phyloP scores from a whole-genome alignment of 2,888 invertebrate species.

The Acleris literana region DNA sequence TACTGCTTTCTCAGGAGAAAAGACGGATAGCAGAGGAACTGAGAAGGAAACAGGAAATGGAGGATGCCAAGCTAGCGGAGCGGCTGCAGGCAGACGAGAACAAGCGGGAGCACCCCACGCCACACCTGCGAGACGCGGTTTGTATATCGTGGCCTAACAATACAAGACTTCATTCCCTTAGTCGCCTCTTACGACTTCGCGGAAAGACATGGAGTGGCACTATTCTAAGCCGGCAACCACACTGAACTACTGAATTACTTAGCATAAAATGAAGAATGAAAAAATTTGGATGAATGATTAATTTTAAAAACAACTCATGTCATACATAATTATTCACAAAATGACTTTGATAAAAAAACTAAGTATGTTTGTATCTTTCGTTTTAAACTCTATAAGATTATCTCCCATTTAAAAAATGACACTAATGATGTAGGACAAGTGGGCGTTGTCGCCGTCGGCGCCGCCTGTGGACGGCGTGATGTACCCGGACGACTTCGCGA shows the following conservation, averaged over 20 bases:
- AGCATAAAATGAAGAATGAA: no score
- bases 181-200: no score
- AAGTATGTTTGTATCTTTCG: no score
- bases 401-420: background rate
- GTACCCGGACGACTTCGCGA: constrained; percentile 86
- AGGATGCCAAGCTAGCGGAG: constrained; percentile 75
- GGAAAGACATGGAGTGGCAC: no score
- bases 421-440: constrained; percentile 58
- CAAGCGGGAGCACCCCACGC: constrained; percentile 59
- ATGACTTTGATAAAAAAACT: no score
- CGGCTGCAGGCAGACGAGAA: constrained; percentile 75
- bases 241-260: no score
- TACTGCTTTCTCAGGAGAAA: constrained; percentile 55
- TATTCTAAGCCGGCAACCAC: no score
- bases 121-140: constrained; percentile 67
- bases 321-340: no score
- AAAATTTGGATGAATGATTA: no score
- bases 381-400: no score
- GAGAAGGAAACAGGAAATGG: constrained; percentile 72
- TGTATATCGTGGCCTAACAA: constrained; percentile 36
- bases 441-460: constrained; percentile 68
- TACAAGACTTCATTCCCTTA: no score
- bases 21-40: constrained; percentile 68
- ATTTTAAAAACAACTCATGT: no score
- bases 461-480: constrained; percentile 80